These are phyloP conservation scores for Orthosia gothica DNA, from an alignment of 2,888 invertebrate genomes.

Conservation along the genomic window DNA sequence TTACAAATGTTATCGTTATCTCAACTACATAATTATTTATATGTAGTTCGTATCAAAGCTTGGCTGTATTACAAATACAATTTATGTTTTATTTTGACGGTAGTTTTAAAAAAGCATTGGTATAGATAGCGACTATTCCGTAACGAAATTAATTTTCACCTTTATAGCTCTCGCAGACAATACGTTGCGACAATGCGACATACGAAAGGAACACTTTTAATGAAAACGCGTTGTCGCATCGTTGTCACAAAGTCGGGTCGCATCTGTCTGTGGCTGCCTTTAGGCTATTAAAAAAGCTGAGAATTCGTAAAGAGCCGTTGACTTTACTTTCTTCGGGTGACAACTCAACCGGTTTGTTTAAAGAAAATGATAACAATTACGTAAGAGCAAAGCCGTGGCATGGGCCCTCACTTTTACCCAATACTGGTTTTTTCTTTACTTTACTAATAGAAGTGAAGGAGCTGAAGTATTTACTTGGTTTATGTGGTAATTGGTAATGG, in stretches of 20 bases:
- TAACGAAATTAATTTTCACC: neutral
- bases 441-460: conserved; percentile 38
- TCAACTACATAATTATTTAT: neutral
- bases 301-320: conserved; percentile 27
- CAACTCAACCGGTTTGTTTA: conserved; percentile 50
- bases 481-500: conserved; percentile 17
- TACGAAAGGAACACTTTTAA: neutral
- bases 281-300: conserved; percentile 7
- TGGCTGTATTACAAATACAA: neutral
- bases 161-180: neutral
- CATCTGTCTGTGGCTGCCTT: neutral
- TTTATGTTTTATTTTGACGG: neutral
- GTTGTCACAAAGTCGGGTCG: neutral
- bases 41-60: conserved; percentile 11
- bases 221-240: neutral
- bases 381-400: conserved; percentile 33
- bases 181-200: neutral
- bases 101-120: neutral
- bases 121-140: neutral
- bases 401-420: conserved; percentile 47
- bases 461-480: conserved; percentile 24
- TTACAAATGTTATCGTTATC: conserved; percentile 25
- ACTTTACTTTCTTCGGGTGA: conserved; percentile 51
- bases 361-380: conserved; percentile 61
- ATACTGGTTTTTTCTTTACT: conserved; percentile 54